Base-by-base conservation (phyloP, 2,797 vertebrate genomes). In the Orestias chungarensis region DNA sequence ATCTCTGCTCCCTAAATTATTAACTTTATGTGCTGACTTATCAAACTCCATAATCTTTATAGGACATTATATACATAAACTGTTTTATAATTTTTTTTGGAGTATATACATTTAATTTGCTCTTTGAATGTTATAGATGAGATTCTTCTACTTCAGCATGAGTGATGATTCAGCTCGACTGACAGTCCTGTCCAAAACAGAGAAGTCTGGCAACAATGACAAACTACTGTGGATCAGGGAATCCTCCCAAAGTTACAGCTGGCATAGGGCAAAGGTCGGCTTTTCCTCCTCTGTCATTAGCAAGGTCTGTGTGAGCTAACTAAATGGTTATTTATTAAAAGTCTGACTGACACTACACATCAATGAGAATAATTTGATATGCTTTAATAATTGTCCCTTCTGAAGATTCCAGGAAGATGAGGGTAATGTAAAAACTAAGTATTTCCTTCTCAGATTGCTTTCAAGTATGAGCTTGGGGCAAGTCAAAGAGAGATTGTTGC, bases 131-230 rank as follows among this genome's bases (percentile, higher is more conserved):
- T 50, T 40, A 10, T 68, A 95, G 94, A 69, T 95, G 66, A 90
- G 84, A 64, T 95, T 95, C 82, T 95, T 91, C 82, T 86, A 90
- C 87, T 94, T 91, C 82, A 88, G 86, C 64, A 73, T 88, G 66
- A 79, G 78, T 4, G 87, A 91, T 50, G 67, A 66, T 29, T 3
- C 75, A 12, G 78, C 70, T 52, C 72, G 0, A 38, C 88, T 95
- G 12, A 84, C 79, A 4, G 76, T 82, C 38, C 81, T 5, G 66
- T 88, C 82, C 69, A 92, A 93, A 80, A 93, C 66, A 0, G 46
- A 66, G 1, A 65, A 0, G 11, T 87, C 85, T 43, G 94, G 88
- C 5, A 66, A 18, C 11, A 70, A 70, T 0, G 94, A 94, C 76
- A n/a, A 0, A 12, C 29, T 86, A 52, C 57, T 95, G 17, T 94